phyloP scores from a whole-genome alignment of 2,113 vertebrate species.

The Columba livia region DNA sequence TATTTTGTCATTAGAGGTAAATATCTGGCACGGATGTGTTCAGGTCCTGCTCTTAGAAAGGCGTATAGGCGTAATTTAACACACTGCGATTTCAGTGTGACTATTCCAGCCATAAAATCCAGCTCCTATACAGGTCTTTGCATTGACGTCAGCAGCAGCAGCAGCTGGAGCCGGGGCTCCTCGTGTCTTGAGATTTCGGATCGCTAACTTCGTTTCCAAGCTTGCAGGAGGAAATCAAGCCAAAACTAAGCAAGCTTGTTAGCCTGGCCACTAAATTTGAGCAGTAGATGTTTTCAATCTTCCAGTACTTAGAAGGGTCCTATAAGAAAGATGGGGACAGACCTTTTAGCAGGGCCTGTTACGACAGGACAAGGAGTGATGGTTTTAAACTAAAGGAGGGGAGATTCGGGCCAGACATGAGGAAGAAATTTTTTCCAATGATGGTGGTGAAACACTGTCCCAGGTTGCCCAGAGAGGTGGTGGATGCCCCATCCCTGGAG shows the following conservation, averaged over 20 bases:
- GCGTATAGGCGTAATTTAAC: constrained; percentile 36
- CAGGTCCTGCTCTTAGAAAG: background rate
- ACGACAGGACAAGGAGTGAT: too few relatives aligned
- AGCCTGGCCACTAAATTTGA: rapidly evolving
- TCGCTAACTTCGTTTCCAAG: constrained; percentile 16
- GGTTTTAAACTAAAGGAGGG: too few relatives aligned
- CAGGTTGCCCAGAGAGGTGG: too few relatives aligned
- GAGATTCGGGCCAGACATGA: too few relatives aligned
- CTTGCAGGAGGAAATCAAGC: background rate
- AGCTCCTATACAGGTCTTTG: constrained; percentile 16
- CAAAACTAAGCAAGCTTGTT: background rate
- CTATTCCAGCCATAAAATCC: constrained; percentile 50
- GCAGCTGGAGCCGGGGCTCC: constrained; percentile 48
- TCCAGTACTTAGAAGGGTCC: too few relatives aligned
- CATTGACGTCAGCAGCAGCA: constrained; percentile 41
- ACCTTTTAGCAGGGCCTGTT: too few relatives aligned
- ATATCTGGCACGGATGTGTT: background rate
- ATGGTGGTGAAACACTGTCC: too few relatives aligned
- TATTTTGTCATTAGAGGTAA: constrained; percentile 31
- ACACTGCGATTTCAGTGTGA: constrained; percentile 27
- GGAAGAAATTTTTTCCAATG: too few relatives aligned
- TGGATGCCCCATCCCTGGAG: too few relatives aligned
- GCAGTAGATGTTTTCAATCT: background rate
- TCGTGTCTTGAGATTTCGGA: background rate
- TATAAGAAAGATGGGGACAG: too few relatives aligned